These are phyloP conservation scores for Macquaria ambigua DNA, from an alignment of 2,113 vertebrate genomes.

Conservation along the genomic window DNA sequence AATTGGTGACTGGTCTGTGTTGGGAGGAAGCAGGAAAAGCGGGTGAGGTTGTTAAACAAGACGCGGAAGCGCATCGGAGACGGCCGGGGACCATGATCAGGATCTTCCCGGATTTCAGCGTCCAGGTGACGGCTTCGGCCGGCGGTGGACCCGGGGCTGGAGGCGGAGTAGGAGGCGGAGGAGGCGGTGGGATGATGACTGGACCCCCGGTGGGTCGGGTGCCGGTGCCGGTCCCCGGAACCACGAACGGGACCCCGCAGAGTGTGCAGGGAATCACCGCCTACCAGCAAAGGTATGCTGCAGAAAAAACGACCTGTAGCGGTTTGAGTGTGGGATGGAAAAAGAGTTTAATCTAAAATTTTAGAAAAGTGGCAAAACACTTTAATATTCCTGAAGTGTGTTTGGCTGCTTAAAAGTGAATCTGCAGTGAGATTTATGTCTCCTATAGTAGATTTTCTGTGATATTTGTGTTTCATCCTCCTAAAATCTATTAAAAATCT, in stretches of 20 bases:
- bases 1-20: slow-evolving; percentile 46
- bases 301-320: slow-evolving; percentile 52
- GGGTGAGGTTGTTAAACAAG: slow-evolving; percentile 37
- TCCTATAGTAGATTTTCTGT: background rate
- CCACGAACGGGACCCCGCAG: slow-evolving; percentile 94
- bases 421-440: background rate
- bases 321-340: background rate
- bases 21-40: background rate
- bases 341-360: background rate
- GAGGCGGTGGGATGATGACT: slow-evolving; percentile 87
- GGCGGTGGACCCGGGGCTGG: slow-evolving; percentile 89
- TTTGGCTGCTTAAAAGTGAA: background rate
- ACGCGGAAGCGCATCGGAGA: slow-evolving; percentile 55
- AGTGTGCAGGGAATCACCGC: slow-evolving; percentile 93
- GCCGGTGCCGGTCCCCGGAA: slow-evolving; percentile 80
- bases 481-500: background rate
- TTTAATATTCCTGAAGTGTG: background rate
- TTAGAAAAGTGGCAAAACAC: background rate
- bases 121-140: slow-evolving; percentile 96
- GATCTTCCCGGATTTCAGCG: slow-evolving; percentile 99
- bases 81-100: slow-evolving; percentile 91
- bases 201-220: slow-evolving; percentile 91
- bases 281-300: slow-evolving; percentile 96
- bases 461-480: background rate
- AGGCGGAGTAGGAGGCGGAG: slow-evolving; percentile 85